A percentile compares a stretch with the other conserved stretches of the same genome.
Evolutionary conservation across 2,113 vertebrate species (phyloP).

Genomic region (Dissostichus mawsoni): DNA sequence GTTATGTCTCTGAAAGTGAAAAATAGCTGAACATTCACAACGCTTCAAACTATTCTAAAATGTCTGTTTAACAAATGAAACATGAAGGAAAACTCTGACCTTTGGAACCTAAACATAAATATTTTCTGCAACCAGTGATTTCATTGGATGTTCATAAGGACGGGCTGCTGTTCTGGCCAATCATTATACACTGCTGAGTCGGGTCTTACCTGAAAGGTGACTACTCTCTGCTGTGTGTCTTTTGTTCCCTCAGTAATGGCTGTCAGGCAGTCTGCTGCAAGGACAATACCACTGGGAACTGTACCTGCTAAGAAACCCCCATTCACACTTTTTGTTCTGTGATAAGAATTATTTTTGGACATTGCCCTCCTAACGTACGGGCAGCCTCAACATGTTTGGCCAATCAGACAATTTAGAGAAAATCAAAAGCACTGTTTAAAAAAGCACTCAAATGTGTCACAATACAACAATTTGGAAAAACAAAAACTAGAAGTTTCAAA

Average conservation of each 20-base stretch:
- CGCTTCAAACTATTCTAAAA: neutral
- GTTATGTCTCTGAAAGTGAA: neutral
- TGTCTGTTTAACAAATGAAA: neutral
- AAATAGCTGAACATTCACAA: neutral
- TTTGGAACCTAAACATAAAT: neutral
- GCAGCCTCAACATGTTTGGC: no score
- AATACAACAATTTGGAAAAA: no score
- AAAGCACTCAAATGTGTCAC: no score
- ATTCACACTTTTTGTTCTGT: no score
- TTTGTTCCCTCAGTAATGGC: neutral
- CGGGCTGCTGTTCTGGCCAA: slow-evolving; percentile 6
- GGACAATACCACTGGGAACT: neutral
- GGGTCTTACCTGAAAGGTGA: neutral
- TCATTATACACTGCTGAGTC: neutral
- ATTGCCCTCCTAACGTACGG: no score
- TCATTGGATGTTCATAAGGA: slow-evolving; percentile 20
- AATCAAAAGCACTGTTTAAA: no score
- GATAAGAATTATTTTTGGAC: no score
- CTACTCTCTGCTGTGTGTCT: neutral
- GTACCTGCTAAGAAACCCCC: no score
- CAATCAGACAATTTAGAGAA: no score
- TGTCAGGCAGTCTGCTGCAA: neutral
- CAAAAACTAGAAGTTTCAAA: no score
- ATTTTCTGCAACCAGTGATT: neutral
- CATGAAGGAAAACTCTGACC: neutral